These are phyloP conservation scores for Columbina picui DNA, from an alignment of 2,113 vertebrate species.

Conservation along the genomic window DNA sequence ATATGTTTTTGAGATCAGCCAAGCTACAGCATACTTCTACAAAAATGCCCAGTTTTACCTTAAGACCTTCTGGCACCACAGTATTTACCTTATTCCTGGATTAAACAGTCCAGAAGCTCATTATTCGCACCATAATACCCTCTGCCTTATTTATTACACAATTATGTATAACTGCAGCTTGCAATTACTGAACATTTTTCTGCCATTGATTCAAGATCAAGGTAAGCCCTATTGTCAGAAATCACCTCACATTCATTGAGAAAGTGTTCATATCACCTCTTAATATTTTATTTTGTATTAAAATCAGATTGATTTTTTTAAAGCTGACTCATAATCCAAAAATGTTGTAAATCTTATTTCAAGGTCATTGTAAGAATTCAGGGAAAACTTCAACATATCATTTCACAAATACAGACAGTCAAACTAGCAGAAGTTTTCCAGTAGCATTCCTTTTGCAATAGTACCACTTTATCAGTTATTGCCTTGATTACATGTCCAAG, in stretches of 20 bases:
- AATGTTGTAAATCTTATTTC: neutral
- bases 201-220: neutral
- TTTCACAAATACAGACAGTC: neutral
- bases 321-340: neutral
- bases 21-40: neutral
- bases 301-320: neutral
- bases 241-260: neutral
- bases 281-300: neutral
- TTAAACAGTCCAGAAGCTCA: neutral
- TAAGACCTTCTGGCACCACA: neutral
- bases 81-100: neutral
- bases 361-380: neutral
- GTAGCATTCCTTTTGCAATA: neutral
- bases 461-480: neutral
- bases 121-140: neutral
- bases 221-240: neutral
- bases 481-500: neutral
- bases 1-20: neutral
- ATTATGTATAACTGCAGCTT: neutral
- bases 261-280: neutral
- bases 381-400: neutral
- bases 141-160: neutral
- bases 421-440: neutral
- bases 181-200: neutral
- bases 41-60: neutral